These are phyloP conservation scores for Tetraodon nigroviridis DNA, from an alignment of 2,113 vertebrate species.

Conservation along the genomic window DNA sequence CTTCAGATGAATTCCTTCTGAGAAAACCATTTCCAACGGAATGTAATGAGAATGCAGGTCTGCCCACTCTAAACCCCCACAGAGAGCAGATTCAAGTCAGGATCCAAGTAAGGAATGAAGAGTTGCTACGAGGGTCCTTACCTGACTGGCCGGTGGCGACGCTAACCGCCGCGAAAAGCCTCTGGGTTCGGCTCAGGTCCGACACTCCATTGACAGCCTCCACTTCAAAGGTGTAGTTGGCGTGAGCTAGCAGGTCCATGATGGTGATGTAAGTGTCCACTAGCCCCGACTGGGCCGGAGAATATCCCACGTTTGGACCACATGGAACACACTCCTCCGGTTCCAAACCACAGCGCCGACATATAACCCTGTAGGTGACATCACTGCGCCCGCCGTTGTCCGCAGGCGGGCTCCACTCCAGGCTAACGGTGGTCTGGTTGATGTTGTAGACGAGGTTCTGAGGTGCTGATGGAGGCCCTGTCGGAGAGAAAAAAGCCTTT, in stretches of 20 bases:
- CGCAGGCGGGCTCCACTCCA: conserved; percentile 95
- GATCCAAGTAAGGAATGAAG: neutral
- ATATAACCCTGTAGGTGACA: conserved; percentile 92
- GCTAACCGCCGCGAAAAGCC: conserved; percentile 94
- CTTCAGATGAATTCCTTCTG: too few species aligned
- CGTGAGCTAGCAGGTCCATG: conserved; percentile 92
- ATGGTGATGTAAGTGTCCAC: conserved; percentile 90
- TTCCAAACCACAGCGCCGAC: conserved; percentile 94
- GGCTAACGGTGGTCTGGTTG: conserved; percentile 94
- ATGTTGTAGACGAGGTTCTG: conserved; percentile 99
- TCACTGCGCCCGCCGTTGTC: conserved; percentile 91
- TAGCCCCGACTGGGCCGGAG: conserved; percentile 89
- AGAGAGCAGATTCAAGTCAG: too few species aligned
- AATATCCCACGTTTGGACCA: conserved; percentile 88
- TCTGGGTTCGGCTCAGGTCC: conserved; percentile 92
- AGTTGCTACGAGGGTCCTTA: conserved; percentile 65
- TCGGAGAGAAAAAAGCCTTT: conserved; percentile 52
- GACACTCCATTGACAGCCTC: conserved; percentile 98
- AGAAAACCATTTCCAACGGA: too few species aligned
- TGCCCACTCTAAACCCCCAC: too few species aligned
- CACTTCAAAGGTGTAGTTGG: conserved; percentile 98
- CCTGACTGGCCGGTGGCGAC: conserved; percentile 97
- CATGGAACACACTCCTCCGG: conserved; percentile 93
- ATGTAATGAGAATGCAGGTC: too few species aligned
- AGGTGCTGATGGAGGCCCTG: conserved; percentile 94